Evolutionary conservation across 2,797 vertebrate species (phyloP), one percentile per base, ranked within the genome.

Genomic region (Potorous gilbertii): DNA sequence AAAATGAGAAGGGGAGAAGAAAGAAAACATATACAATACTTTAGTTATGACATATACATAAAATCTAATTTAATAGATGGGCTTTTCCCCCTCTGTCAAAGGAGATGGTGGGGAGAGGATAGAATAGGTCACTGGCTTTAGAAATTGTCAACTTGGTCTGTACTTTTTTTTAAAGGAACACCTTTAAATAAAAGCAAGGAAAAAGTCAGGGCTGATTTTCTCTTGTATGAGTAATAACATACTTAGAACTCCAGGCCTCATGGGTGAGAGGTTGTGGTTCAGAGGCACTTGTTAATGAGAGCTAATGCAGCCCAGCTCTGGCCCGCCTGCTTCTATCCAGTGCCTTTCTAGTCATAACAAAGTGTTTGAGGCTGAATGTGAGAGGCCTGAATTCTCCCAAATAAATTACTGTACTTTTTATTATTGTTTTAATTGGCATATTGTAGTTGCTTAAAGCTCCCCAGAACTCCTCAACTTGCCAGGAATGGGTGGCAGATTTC

Each of bases 11-110:
- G 12, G 34, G 29, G 4, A 34, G 59, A 12, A 21, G 90, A 94
- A 91, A 93, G 93, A 93, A 96, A 96, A 94, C 94, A 94, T 95
- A 92, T 96, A 40, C 34, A 93, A 52, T 93, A 89, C 95, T 95
- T 91, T 94, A 94, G 93, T 95, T 94, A 95, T 90, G 40, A 27
- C 8, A 50, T 3, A 1, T 87, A 46, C 21, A 50, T 87, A 24
- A 56, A 91, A 94, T 92, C 92, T 94, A 95, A 94, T 87, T 87
- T 87, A 95, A 62, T 96, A 92, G 93, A 90, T 93, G 87, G 94
- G 74, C 40, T 90, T n/a, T 55, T 56, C 66, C 52, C 74, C 89
- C 93, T 66, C 5, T 91, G 40, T 21, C 40, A 87, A 87, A 87
- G 24, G 40, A 87, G 21, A 87, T 81, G 74, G 24, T 46, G 21